Evolutionary conservation across 2,797 vertebrate genomes (phyloP).

Genomic region (Siniperca undulata): DNA sequence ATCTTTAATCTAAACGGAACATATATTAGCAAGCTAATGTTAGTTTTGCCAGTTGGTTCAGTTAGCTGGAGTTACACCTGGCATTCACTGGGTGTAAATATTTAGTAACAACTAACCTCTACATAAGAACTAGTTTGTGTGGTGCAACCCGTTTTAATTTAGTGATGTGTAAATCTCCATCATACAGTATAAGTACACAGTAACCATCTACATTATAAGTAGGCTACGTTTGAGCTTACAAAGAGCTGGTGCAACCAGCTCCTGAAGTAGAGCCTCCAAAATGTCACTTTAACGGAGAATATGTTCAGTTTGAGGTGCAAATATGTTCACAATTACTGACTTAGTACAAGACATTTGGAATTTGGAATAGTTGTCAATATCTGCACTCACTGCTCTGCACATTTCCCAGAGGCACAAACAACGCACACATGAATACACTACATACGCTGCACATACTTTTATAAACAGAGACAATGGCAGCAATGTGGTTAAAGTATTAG

Average conservation of each 20-base stretch:
- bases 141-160: not conserved
- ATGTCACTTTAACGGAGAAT: not conserved
- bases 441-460: slow-evolving; percentile 32
- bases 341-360: slow-evolving; percentile 26
- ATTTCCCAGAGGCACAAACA: not conserved
- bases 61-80: not conserved
- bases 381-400: slow-evolving; percentile 18
- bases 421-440: not conserved
- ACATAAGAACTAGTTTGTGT: not conserved
- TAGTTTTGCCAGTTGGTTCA: not conserved
- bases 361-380: slow-evolving; percentile 23
- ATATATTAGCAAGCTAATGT: not conserved
- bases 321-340: slow-evolving; percentile 5
- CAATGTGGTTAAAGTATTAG: slow-evolving; percentile 54
- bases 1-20: not conserved
- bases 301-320: not conserved
- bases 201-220: not conserved
- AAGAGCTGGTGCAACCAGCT: not conserved
- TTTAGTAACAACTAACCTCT: not conserved
- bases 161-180: not conserved
- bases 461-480: slow-evolving; percentile 56
- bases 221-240: not conserved
- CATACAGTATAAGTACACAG: not conserved
- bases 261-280: not conserved
- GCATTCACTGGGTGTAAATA: not conserved